These are phyloP conservation scores for Zosterops borbonicus DNA, from an alignment of 2,113 vertebrate species.

Conservation along the genomic window DNA sequence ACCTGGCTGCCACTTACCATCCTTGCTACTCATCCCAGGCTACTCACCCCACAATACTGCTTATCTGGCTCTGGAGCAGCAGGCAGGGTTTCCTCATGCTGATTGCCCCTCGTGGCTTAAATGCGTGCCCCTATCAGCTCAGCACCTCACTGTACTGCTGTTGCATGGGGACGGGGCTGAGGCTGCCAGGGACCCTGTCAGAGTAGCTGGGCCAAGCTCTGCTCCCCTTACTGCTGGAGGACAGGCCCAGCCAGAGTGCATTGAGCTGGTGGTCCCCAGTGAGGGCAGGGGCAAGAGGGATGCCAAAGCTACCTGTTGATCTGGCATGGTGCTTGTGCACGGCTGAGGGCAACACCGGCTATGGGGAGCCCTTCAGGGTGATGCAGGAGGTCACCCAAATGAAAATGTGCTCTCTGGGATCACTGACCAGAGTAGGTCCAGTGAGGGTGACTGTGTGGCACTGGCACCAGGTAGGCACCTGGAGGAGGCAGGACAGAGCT, in stretches of 20 bases:
- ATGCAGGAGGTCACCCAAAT: not conserved
- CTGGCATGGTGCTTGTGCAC: fast-evolving
- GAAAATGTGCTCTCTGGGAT: not conserved
- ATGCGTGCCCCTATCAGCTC: not conserved
- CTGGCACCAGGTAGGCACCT: not conserved
- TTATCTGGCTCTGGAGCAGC: not conserved
- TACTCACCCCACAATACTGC: no score
- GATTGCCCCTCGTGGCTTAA: not conserved
- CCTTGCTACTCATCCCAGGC: no score
- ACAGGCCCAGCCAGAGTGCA: fast-evolving
- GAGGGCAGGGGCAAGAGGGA: not conserved
- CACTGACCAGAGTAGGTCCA: not conserved
- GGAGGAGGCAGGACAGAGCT: not conserved
- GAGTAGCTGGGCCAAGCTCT: not conserved
- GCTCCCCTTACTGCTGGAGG: not conserved
- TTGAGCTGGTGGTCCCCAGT: not conserved
- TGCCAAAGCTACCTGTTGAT: not conserved
- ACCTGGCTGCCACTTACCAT: not conserved
- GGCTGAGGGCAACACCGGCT: not conserved
- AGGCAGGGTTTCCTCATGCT: not conserved
- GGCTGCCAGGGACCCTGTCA: not conserved
- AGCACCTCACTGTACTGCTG: not conserved
- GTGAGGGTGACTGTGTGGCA: not conserved
- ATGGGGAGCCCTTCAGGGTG: not conserved
- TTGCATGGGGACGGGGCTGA: not conserved